Base-by-base conservation (phyloP, 2,797 vertebrate genomes). In the Enoplosus armatus region DNA sequence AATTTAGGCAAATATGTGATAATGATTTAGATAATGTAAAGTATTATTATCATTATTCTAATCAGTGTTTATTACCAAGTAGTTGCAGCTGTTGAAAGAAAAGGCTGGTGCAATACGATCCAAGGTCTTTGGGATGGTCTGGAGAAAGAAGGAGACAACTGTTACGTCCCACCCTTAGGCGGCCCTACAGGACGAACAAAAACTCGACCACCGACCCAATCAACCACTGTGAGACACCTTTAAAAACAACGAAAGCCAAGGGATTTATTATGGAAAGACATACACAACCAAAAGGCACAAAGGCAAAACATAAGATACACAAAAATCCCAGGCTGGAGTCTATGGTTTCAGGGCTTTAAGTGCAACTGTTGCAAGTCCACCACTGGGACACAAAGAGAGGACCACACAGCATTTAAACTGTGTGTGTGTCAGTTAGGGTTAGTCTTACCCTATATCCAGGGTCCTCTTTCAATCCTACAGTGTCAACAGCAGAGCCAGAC, bases 61-160 rank as follows among this genome's bases (percentile, higher is more conserved):
- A 60, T 5, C n/a, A n/a, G n/a, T 55, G 9, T 8, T 51, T 90
- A 95, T 97, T 89, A 99, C 96, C 61, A 97, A 88, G 84, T 98
- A 98, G 88, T 95, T 98, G 93, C 98, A 98, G 93, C 96, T 97
- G 92, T 92, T 96, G 94, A 98, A 96, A 11, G 97, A 96, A 90
- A 99, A 99, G 0, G 97, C 95, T 0, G 97, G 97, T 0, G 97
- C 97, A 0, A 98, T 94, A 43, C 97, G 95, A 87, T 98, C 97
- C 90, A 99, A 94, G 39, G 97, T 95, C 95, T 97, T 97, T 72
- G 97, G 95, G 71, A 99, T 96, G 6, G 95, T 96, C 98, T 99
- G 39, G 3, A 81, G 14, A 70, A 11, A 70, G 10, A 83, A 2
- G 67, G 2, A 68, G n/a, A n/a, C n/a, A n/a, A n/a, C n/a, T n/a